Evolutionary conservation across 2,113 vertebrate species (phyloP), one percentile per base, ranked within the genome.

Genomic region (Rhynchomys soricoides): DNA sequence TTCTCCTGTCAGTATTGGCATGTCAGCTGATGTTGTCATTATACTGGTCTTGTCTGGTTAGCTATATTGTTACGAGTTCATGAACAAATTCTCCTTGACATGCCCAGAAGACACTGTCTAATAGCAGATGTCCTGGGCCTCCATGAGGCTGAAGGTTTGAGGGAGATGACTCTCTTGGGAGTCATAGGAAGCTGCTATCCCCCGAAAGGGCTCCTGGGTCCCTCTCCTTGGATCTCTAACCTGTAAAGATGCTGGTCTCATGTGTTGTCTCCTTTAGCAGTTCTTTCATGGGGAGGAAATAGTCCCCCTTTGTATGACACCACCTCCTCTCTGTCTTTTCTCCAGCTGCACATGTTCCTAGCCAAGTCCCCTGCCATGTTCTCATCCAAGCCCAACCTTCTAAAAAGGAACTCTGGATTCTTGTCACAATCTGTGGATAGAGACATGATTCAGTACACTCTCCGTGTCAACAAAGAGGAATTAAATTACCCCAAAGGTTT

Each of bases 391-490:
- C 96, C 78, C 97, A 95, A 89, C 86, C 62, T 95, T 97, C 94
- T 96, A 97, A 98, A 96, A 97, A 98, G 93, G 97, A 97, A 85
- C 79, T 95, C 97, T 97, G 94, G 87, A 95, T 94, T 96, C 94
- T 7, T 6, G 90, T 81, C 95, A 62, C 52, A 92, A 13, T 31
- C 45, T 73, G 66, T 43, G 74, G 52, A 95, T 75, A 77, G 96
- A 98, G 95, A 96, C 96, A 91, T 74, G 94, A 97, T 97, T 73
- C 97, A 98, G 97, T 96, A 96, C 94, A 97, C 96, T 95, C 93
- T 92, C 89, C 92, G 90, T 89, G 96, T 97, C 98, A 97, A 97
- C 85, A 94, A 97, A 59, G 97, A 96, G 50, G 83, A 91, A 97
- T 95, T 85, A 86, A 96, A 97, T 96, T 52, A 90, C 97, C 95